A percentile compares a stretch with the other conserved stretches of the same genome.
phyloP scores from a whole-genome alignment of 2,113 vertebrate species.

The Zosterops japonicus region DNA sequence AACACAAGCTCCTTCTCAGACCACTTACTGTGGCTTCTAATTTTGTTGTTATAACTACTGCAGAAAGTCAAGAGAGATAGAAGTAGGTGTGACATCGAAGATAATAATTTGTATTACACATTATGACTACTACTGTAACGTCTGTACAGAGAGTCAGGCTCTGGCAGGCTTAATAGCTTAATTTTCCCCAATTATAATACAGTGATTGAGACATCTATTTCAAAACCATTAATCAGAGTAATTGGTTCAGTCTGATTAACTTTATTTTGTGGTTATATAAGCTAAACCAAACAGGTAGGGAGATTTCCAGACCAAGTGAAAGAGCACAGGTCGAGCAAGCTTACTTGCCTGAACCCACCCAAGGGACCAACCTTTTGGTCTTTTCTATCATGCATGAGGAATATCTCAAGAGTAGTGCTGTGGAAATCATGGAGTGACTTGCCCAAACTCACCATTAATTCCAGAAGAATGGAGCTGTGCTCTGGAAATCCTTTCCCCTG shows the following conservation, averaged over 20 bases:
- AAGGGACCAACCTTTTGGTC: neutral
- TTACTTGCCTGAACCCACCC: neutral
- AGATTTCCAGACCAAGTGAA: neutral
- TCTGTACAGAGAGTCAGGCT: neutral
- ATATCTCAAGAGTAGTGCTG: neutral
- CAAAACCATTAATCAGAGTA: conserved; percentile 12
- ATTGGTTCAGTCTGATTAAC: neutral
- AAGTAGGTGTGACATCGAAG: conserved; percentile 15
- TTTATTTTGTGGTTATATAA: conserved; percentile 2
- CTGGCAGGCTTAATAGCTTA: neutral
- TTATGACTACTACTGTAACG: neutral
- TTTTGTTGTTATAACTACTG: neutral
- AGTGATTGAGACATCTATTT: conserved; percentile 4
- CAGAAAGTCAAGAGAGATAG: neutral
- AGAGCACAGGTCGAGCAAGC: neutral
- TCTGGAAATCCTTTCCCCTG: conserved; percentile 22
- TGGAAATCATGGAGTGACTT: neutral
- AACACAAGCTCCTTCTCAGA: neutral
- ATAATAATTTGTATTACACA: neutral
- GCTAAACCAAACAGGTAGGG: neutral
- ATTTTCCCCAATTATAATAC: neutral
- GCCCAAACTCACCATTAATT: conserved; percentile 57
- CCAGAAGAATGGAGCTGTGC: conserved; percentile 31
- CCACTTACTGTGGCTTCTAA: neutral
- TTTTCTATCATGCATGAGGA: neutral